Evolutionary conservation across 2,888 invertebrate genomes (phyloP), one percentile per base, ranked within the genome.

Genomic region (Alcis repandata): DNA sequence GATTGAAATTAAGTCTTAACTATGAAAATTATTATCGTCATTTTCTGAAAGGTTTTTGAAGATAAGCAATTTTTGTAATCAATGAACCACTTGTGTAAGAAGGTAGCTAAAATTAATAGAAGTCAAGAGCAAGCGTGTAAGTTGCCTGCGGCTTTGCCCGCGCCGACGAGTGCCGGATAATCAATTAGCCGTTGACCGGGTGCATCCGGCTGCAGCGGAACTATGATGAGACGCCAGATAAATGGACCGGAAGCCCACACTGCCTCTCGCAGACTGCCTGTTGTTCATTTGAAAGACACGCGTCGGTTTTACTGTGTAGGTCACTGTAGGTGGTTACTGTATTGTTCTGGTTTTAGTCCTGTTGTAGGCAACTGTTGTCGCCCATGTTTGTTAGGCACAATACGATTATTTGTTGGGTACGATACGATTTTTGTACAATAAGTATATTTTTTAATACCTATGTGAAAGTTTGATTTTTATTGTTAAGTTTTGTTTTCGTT

Each of bases 181-280:
- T 91, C 89, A 91, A 92, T 92, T 91, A 90, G 86, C 88, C 84
- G 87, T 79, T 88, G 90, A 88, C 90, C 88, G 90, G 85, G 79
- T 88, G 87, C 90, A 87, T 89, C 89, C 91, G 88, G 86, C 79
- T 89, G 88, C 87, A 86, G 70, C 85, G 86, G 88, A 88, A 86
- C 85, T 85, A 85, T 87, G 88, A 89, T 84, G 87, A 85, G 84
- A 82, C 85, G 80, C 78, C 79, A 82, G 86, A 88, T 89, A 89
- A 90, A 91, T 89, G 83, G 77, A 81, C 80, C 83, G 87, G 87
- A 87, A 87, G 82, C 82, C 84, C 85, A 45, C 19, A n/a, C 56
- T 20, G 78, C 74, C 77, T 77, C 79, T 79, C 74, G 70, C 70
- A 70, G 71, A 69, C 54, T 67, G 61, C 45, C 54, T 33, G 65